Evolutionary conservation across 1,140 invertebrate genomes (phyloP).

Genomic region (Sycophaga agraensis): DNA sequence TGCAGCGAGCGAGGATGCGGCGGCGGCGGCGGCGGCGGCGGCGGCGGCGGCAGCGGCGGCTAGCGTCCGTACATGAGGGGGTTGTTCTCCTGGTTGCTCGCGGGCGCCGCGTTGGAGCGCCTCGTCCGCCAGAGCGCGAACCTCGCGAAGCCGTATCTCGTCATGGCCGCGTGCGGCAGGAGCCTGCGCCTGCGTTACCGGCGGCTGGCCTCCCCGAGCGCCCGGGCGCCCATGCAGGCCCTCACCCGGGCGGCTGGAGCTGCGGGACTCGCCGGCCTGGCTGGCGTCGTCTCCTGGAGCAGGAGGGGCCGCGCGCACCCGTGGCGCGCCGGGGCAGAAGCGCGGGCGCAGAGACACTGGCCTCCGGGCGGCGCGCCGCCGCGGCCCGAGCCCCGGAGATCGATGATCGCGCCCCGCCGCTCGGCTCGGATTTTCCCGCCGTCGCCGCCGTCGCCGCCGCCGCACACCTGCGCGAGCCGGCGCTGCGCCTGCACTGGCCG

Average conservation of each 20-base stretch:
- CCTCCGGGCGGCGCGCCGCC: too few relatives aligned
- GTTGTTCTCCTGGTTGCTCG: slow-evolving; percentile 55
- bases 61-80: slow-evolving; percentile 56
- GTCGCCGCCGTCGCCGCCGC: neutral
- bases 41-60: too few relatives aligned
- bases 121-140: slow-evolving; percentile 50
- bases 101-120: slow-evolving; percentile 48
- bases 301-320: too few relatives aligned
- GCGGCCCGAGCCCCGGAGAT: neutral
- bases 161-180: slow-evolving; percentile 38
- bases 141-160: slow-evolving; percentile 53
- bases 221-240: too few relatives aligned
- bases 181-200: neutral
- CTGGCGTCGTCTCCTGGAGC: neutral
- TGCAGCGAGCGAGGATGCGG: too few relatives aligned
- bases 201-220: neutral
- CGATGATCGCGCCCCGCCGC: slow-evolving; percentile 6
- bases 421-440: too few relatives aligned
- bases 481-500: neutral
- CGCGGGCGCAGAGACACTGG: neutral
- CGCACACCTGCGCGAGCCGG: neutral
- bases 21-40: too few relatives aligned
- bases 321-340: neutral
- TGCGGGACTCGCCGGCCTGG: neutral
- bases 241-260: neutral